Percentiles rank a stretch among this genome's conserved stretches.
Evolutionary conservation across 2,113 vertebrate species (phyloP).

Genomic region (Triplophysa rosa): DNA sequence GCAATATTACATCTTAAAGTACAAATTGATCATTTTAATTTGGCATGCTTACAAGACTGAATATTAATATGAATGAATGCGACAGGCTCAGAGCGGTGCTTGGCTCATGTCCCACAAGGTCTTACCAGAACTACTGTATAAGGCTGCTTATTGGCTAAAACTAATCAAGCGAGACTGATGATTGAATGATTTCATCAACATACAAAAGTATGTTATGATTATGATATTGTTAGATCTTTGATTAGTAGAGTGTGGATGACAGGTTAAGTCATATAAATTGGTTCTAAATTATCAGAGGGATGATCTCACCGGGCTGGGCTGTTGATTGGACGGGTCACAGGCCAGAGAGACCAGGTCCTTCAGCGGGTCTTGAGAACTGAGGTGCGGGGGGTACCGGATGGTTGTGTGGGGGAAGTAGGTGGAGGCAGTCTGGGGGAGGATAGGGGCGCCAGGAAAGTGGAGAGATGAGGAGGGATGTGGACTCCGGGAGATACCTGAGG

Average conservation of each 20-base stretch:
- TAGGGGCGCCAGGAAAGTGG: constrained; percentile 89
- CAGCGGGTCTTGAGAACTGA: constrained; percentile 91
- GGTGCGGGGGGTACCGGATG: constrained; percentile 94
- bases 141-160: not conserved
- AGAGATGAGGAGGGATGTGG: constrained; percentile 90
- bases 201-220: not conserved
- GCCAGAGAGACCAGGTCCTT: constrained; percentile 96
- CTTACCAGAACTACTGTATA: not conserved
- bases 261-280: not conserved
- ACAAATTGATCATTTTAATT: not conserved
- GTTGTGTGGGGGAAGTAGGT: constrained; percentile 94
- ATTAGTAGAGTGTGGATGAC: not conserved
- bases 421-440: constrained; percentile 82
- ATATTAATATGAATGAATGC: not conserved
- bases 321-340: constrained; percentile 92
- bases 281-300: not conserved
- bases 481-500: constrained; percentile 85
- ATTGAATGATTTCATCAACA: not conserved
- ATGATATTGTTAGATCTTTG: not conserved
- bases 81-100: constrained; percentile 41
- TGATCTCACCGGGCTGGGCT: constrained; percentile 87
- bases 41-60: not conserved
- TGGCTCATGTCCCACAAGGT: constrained; percentile 22
- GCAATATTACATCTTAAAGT: not conserved
- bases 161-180: not conserved